Base-by-base conservation (phyloP, 2,888 invertebrate species). In the Athetis lepigone region DNA sequence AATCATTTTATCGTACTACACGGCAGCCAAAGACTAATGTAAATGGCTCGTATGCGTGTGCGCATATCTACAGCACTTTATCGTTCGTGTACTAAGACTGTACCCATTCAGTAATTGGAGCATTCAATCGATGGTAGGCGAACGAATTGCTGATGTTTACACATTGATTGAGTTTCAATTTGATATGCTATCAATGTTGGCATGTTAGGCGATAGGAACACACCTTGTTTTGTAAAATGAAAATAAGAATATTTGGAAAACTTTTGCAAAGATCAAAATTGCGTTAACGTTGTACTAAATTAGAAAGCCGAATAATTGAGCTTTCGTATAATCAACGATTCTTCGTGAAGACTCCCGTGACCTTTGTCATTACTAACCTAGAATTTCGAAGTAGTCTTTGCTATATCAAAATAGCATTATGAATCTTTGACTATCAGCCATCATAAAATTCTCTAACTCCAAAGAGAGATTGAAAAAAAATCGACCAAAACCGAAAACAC, bases 131-230 rank as follows among this genome's bases (percentile, higher is more conserved):
- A 27, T 7, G 19, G 33, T 33, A 23, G 27, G 37, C 25, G 42
- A 36, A 37, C 45, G 9, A 66, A 42, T 21, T 42, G 66, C 9
- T 33, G 40, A 73, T 69, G 67, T 73, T 69, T 72, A 66, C 50
- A 51, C 40, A 56, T 46, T 51, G 68, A 72, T 69, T 66, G 50
- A 9, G 36, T 45, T 52, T 19, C 27, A 46, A 72, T 55, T 45
- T 16, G 50, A 72, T 65, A 72, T 9, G 56, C 36, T 72, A 72
- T 66, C 50, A 42, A 46, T 2, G 45, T 42, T 2, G 3, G 37
- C 33, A 19, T 9, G 1, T 25, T n/a, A 18, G 4, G 7, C 52
- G 43, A 39, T 45, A 25, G 29, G 11, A 29, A 37, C 29, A 39
- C 43, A 43, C 19, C 37, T 29, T 42, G 9, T 9, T 42, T 13